Evolutionary conservation across 2,888 invertebrate genomes (phyloP).

Genomic region (Plagodis dolabraria): DNA sequence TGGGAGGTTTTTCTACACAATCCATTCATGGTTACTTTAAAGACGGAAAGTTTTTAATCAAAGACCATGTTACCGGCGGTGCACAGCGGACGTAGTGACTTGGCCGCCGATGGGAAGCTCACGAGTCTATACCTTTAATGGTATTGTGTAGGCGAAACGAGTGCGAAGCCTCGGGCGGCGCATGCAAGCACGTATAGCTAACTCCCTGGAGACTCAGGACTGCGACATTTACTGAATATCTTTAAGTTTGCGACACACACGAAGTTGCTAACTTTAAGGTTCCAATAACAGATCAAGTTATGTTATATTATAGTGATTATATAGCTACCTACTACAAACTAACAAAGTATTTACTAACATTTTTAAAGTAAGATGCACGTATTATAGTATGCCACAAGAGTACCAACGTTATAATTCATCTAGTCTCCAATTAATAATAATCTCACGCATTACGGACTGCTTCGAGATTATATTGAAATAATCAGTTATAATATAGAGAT

Average conservation of each 20-base stretch:
- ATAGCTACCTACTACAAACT: too few species aligned
- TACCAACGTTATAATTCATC: too few species aligned
- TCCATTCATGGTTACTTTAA: constrained; percentile 32
- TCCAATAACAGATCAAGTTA: constrained; percentile 36
- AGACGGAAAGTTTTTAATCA: constrained; percentile 36
- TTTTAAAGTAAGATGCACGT: too few species aligned
- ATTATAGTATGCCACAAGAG: too few species aligned
- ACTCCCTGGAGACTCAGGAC: constrained; percentile 55
- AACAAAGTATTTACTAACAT: too few species aligned
- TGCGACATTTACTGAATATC: constrained; percentile 61
- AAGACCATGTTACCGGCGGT: constrained; percentile 23
- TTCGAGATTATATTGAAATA: constrained; percentile 28
- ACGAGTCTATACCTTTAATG: constrained; percentile 35
- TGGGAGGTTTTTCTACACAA: constrained; percentile 6
- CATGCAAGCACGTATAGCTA: constrained; percentile 63
- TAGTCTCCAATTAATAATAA: constrained; percentile 32
- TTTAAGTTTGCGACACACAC: constrained; percentile 40
- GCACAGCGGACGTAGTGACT: constrained; percentile 12
- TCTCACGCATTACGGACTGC: constrained; percentile 23
- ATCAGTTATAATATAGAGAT: constrained; percentile 27
- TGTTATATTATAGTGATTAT: constrained; percentile 22
- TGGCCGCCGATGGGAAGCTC: constrained; percentile 28
- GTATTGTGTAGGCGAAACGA: constrained; percentile 40
- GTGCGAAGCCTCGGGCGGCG: constrained; percentile 45
- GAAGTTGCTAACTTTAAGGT: constrained; percentile 37